A percentile compares a stretch with the other conserved stretches of the same genome.
phyloP scores from a whole-genome alignment of 2,113 vertebrate genomes.

The Spea multiplicata region DNA sequence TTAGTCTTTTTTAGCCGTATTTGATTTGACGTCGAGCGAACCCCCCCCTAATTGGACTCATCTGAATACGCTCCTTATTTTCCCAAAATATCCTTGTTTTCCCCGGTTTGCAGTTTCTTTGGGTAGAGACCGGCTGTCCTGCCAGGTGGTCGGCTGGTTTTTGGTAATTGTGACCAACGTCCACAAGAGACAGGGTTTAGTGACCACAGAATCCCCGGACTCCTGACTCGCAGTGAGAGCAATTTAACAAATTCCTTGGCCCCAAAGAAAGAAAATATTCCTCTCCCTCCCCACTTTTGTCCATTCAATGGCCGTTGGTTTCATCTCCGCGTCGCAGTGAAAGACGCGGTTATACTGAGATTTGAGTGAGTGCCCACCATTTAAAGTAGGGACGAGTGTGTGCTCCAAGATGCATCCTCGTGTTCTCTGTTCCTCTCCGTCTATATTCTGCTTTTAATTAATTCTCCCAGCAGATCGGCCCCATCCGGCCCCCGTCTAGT shows the following conservation, averaged over 20 bases:
- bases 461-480: no score
- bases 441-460: no score
- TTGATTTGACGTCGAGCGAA: background rate
- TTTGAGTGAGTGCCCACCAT: background rate
- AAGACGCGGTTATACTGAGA: background rate
- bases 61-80: constrained; percentile 16
- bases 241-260: background rate
- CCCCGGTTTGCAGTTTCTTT: constrained; percentile 11
- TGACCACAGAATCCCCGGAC: constrained; percentile 11
- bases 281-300: background rate
- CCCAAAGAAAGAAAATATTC: background rate
- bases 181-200: constrained; percentile 16
- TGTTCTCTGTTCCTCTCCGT: no score
- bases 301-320: background rate
- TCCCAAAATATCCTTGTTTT: constrained; percentile 29
- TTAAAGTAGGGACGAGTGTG: no score
- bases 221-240: background rate
- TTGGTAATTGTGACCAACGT: constrained; percentile 2
- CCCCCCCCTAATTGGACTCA: background rate
- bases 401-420: no score
- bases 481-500: no score
- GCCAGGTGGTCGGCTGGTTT: background rate
- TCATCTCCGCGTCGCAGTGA: background rate
- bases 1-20: background rate
- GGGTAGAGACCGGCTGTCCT: constrained; percentile 9